phyloP scores from a whole-genome alignment of 2,113 vertebrate species.

The Oenanthe oenanthe region DNA sequence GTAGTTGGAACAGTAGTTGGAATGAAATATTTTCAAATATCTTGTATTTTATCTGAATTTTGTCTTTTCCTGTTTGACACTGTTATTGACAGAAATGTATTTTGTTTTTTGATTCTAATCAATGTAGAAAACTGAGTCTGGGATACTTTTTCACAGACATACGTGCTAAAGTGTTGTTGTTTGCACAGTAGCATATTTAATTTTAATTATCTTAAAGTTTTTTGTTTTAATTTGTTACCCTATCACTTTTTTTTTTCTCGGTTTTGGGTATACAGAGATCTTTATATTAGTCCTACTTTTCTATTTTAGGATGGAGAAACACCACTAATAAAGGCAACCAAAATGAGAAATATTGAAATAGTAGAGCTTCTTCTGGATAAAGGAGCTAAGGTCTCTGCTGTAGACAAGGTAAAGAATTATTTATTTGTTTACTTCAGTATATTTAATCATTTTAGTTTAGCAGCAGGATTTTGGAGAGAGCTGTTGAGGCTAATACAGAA shows the following conservation, averaged over 20 bases:
- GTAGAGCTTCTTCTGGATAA: slow-evolving; percentile 96
- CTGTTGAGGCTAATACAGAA: not conserved
- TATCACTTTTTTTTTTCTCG: not conserved
- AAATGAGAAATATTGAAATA: slow-evolving; percentile 98
- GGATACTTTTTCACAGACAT: not conserved
- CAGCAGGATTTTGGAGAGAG: not conserved
- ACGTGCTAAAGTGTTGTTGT: not conserved
- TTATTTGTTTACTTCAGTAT: not conserved
- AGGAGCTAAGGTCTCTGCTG: slow-evolving; percentile 93
- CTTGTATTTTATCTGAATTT: not conserved
- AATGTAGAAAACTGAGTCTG: not conserved
- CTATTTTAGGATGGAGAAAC: slow-evolving; percentile 91
- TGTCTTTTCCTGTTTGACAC: not conserved
- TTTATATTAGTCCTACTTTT: not conserved
- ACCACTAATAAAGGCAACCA: slow-evolving; percentile 96
- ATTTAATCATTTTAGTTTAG: not conserved
- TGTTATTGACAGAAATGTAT: not conserved
- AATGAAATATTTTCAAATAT: not conserved
- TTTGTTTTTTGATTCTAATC: not conserved
- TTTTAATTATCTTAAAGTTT: not conserved
- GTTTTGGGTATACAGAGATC: not conserved
- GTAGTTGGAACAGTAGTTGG: not conserved
- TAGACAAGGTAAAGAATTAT: slow-evolving; percentile 87
- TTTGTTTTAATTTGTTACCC: not conserved
- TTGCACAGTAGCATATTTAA: not conserved